phyloP scores from a whole-genome alignment of 1,140 invertebrate species.

The Cataglyphis hispanica region DNA sequence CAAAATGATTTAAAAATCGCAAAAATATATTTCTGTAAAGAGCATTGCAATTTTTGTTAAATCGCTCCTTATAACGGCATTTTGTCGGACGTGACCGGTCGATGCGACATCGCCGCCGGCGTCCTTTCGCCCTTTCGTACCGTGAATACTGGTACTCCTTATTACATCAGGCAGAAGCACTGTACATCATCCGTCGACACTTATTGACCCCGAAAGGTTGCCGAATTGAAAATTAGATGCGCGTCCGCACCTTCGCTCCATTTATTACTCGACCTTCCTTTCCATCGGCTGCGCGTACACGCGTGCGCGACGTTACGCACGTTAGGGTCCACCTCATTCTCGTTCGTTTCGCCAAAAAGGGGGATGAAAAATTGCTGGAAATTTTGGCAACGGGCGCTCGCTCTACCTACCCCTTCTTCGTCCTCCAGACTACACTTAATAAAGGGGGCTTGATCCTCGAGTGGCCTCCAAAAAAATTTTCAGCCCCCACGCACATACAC shows the following conservation, averaged over 20 bases:
- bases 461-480: constrained; percentile 70
- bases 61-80: constrained; percentile 9
- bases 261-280: constrained; percentile 78
- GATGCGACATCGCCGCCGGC: neutral
- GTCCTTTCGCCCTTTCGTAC: neutral
- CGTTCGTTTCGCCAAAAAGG: constrained; percentile 64
- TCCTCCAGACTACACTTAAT: constrained; percentile 69
- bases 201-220: constrained; percentile 82
- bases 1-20: neutral
- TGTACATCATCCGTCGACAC: constrained; percentile 84
- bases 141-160: constrained; percentile 70
- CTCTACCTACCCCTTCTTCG: constrained; percentile 26
- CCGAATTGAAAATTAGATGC: constrained; percentile 84
- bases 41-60: neutral
- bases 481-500: neutral
- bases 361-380: constrained; percentile 79
- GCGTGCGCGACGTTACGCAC: constrained; percentile 23
- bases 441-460: constrained; percentile 66
- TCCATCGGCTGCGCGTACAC: constrained; percentile 37
- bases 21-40: neutral
- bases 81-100: constrained; percentile 35
- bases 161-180: constrained; percentile 74
- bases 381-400: constrained; percentile 70
- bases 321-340: constrained; percentile 64
- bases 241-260: constrained; percentile 76